Percentiles rank a stretch among this genome's conserved stretches.
Evolutionary conservation across 2,797 vertebrate species (phyloP).

Genomic region (Scolopax bukidnonensis): DNA sequence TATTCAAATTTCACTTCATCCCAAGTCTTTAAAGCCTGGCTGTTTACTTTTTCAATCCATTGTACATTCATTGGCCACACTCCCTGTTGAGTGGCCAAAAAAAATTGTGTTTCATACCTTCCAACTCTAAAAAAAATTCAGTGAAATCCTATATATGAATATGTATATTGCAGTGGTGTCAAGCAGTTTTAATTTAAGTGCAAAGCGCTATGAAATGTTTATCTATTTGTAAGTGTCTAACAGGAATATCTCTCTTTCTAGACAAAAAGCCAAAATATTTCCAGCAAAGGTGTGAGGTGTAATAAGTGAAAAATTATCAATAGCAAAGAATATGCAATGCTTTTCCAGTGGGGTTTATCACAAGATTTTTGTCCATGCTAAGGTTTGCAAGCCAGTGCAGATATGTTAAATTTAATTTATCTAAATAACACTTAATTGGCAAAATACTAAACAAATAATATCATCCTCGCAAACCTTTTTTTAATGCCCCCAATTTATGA

Average conservation of each 20-base stretch:
- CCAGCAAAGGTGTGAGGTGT: background rate
- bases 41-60: background rate
- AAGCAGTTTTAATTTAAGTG: background rate
- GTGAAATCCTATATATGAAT: background rate
- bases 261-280: background rate
- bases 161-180: background rate
- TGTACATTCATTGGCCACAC: background rate
- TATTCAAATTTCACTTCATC: background rate
- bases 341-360: background rate
- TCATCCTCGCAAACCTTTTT: background rate
- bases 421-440: background rate
- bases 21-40: background rate
- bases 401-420: background rate
- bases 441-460: background rate
- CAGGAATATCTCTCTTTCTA: background rate
- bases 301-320: background rate
- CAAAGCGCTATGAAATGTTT: background rate
- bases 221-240: background rate
- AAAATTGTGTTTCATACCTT: background rate
- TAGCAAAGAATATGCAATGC: background rate
- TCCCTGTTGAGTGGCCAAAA: background rate
- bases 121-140: too few species aligned
- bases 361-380: background rate
- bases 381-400: background rate
- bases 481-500: background rate